Percentiles rank a stretch among this genome's conserved stretches.
These are phyloP conservation scores for Nycticebus coucang DNA, from an alignment of 2,113 vertebrate genomes.

Conservation along the genomic window DNA sequence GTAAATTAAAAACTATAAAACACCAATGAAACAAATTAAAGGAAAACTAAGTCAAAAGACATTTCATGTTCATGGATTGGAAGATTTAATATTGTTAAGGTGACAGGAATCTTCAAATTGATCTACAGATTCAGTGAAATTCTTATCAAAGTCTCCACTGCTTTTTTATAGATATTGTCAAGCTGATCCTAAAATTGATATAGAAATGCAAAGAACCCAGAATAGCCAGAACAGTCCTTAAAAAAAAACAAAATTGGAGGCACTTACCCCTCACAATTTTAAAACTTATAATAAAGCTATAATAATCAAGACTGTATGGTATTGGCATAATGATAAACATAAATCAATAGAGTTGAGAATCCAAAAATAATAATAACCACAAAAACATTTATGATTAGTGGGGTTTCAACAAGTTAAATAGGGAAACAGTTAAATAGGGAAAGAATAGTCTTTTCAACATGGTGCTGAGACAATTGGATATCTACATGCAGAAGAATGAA, in stretches of 20 bases:
- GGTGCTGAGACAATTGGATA: neutral
- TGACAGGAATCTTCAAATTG: neutral
- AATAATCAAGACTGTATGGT: neutral
- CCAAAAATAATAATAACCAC: neutral
- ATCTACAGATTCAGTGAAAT: neutral
- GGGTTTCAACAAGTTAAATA: neutral
- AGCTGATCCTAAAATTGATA: neutral
- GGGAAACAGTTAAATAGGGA: neutral
- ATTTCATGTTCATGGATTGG: neutral
- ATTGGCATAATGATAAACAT: neutral
- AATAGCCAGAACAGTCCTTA: neutral
- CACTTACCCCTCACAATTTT: neutral
- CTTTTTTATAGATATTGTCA: neutral
- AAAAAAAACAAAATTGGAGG: neutral
- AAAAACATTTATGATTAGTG: neutral
- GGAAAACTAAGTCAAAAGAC: neutral
- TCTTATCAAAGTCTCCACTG: neutral
- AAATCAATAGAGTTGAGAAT: neutral
- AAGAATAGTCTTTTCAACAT: neutral
- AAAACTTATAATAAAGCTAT: neutral
- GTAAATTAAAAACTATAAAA: neutral
- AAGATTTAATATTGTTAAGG: neutral
- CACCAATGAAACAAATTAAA: constrained; percentile 5
- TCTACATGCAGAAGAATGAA: neutral
- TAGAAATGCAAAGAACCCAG: neutral